Evolutionary conservation across 1,140 invertebrate species (phyloP), one percentile per base, ranked within the genome.

Genomic region (Chionoecetes opilio): DNA sequence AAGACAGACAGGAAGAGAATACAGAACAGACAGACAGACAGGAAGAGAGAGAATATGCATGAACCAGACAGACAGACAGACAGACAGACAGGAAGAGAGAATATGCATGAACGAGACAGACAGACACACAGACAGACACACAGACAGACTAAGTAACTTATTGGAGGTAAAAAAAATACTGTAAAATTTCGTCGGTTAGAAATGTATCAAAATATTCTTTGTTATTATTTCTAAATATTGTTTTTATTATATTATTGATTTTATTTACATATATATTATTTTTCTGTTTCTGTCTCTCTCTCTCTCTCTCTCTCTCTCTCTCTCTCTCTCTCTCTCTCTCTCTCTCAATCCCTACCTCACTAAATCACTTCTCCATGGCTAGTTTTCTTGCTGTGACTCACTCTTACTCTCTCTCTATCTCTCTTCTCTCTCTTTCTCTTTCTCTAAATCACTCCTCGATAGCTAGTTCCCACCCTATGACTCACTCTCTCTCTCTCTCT

Each of bases 301-400:
- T 63, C 21, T 26, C 53, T n/a, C 63, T 75, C 63, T n/a, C 63
- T 75, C 63, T 75, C 63, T 75, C 63, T n/a, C n/a, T 75, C n/a
- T n/a, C 63, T 75, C 63, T n/a, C 63, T 75, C 63, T 75, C 63
- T 75, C 63, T n/a, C n/a, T n/a, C 63, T 75, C n/a, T n/a, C 63
- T n/a, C n/a, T 75, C 41, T 14, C 14, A 8, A 5, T 8, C 41
- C 41, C 41, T 46, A 14, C 5, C 14, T 14, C 41, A 46, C 41
- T 46, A 14, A 46, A 5, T 46, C 41, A 46, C 41, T 14, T 46
- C 41, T 46, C 41, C 14, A 5, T 46, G 5, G 5, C 41, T 46
- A 5, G 5, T 14, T 46, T 14, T 46, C 41, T 46, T 14, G 5
- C 41, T n/a, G n/a, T n/a, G n/a, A n/a, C n/a, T n/a, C n/a, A n/a